Conservation (phyloP, 2,797 vertebrate genomes). For the Hephaestus fuliginosus region DNA sequence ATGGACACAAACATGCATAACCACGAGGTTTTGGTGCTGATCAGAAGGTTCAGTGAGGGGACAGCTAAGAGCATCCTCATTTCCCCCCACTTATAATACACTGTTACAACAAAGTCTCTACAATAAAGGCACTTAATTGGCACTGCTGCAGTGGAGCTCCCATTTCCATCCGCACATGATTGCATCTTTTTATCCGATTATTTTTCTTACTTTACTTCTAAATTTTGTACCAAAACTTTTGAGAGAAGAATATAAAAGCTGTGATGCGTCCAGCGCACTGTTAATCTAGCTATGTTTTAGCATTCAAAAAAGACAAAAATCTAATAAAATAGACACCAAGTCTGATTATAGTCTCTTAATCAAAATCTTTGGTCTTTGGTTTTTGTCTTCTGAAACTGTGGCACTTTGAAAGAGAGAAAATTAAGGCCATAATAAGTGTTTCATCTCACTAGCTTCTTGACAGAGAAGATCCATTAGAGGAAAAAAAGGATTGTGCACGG, state of each 20-base stretch:
- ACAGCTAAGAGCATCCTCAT: background rate
- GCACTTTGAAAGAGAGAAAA: conserved; percentile 9
- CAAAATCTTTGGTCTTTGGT: conserved; percentile 3
- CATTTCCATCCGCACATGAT: background rate
- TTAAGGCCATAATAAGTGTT: background rate
- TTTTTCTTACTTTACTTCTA: background rate
- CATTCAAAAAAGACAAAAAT: conserved; percentile 12
- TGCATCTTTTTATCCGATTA: background rate
- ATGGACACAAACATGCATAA: conserved; percentile 27
- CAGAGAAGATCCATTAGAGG: conserved; percentile 19
- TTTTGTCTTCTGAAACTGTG: conserved; percentile 19
- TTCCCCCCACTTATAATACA: background rate
- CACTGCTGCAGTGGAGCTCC: background rate
- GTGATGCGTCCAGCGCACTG: conserved; percentile 60
- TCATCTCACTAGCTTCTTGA: conserved; percentile 42
- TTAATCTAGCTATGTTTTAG: conserved; percentile 6
- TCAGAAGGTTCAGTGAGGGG: conserved; percentile 32
- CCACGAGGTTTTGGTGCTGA: conserved; percentile 1
- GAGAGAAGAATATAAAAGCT: background rate
- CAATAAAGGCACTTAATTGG: background rate
- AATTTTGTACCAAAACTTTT: background rate
- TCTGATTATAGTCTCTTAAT: conserved; percentile 6
- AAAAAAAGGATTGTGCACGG: conserved; percentile 33
- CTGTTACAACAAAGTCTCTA: background rate
- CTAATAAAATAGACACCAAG: background rate